A percentile compares a stretch with the other conserved stretches of the same genome.
Evolutionary conservation across 2,797 vertebrate genomes (phyloP).

Genomic region (Aeoliscus strigatus): DNA sequence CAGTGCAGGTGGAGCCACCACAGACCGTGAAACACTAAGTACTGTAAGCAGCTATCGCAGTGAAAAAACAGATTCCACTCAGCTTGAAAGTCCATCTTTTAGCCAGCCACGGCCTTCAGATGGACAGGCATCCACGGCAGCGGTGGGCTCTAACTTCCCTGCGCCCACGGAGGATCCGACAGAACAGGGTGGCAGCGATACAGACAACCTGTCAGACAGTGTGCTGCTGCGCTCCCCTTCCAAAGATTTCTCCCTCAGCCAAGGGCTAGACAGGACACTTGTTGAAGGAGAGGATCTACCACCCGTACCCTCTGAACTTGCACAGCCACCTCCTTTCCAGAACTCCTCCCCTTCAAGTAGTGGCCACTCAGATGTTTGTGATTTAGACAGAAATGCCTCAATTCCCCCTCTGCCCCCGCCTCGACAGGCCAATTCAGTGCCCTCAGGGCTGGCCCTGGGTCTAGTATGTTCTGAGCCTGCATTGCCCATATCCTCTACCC

Average conservation of each 20-base stretch:
- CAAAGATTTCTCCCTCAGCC: slow-evolving; percentile 74
- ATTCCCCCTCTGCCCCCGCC: slow-evolving; percentile 76
- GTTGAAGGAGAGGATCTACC: slow-evolving; percentile 77
- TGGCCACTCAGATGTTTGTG: slow-evolving; percentile 73
- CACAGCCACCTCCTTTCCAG: slow-evolving; percentile 61
- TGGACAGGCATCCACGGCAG: slow-evolving; percentile 46
- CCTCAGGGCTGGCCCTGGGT: slow-evolving; percentile 76
- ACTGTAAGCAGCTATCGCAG: slow-evolving; percentile 89
- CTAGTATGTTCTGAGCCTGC: slow-evolving; percentile 77
- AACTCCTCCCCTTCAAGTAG: slow-evolving; percentile 79
- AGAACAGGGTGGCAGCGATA: slow-evolving; percentile 75
- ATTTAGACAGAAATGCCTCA: slow-evolving; percentile 57
- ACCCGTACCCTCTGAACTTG: slow-evolving; percentile 53
- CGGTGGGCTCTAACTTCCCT: slow-evolving; percentile 24
- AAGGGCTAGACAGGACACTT: slow-evolving; percentile 77
- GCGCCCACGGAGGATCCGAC: slow-evolving; percentile 39
- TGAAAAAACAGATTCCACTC: slow-evolving; percentile 89
- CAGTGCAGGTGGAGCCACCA: slow-evolving; percentile 77
- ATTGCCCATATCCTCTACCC: slow-evolving; percentile 73
- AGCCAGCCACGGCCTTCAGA: slow-evolving; percentile 62
- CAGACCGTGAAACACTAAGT: slow-evolving; percentile 83
- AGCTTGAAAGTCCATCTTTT: slow-evolving; percentile 83
- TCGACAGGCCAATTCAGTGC: slow-evolving; percentile 74
- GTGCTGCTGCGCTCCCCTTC: slow-evolving; percentile 79
- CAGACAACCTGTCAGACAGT: slow-evolving; percentile 82